Conservation (phyloP, 2,888 invertebrate genomes). For the Megastigmus dorsalis region DNA sequence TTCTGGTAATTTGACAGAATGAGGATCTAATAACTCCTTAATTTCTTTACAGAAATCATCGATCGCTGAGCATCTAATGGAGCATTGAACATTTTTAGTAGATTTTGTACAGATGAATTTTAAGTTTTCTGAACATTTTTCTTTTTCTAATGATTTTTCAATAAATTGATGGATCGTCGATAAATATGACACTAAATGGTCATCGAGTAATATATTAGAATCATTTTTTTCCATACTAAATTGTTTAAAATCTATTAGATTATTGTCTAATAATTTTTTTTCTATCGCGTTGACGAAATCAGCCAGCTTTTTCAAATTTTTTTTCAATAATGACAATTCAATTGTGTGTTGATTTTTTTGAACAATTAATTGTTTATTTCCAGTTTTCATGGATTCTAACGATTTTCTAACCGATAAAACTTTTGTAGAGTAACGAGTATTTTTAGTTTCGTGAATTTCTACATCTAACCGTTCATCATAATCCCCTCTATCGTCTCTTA, state of each 20-base stretch:
- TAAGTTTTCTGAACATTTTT: background rate
- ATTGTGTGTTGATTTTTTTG: constrained; percentile 62
- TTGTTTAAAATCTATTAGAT: background rate
- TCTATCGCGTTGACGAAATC: background rate
- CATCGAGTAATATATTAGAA: background rate
- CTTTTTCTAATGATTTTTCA: background rate
- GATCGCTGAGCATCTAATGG: background rate
- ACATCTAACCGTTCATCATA: constrained; percentile 45
- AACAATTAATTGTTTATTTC: constrained; percentile 56
- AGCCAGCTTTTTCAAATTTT: constrained; percentile 16
- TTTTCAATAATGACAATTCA: constrained; percentile 53
- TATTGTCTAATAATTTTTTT: background rate
- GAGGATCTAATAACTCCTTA: constrained; percentile 19
- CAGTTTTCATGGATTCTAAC: constrained; percentile 57
- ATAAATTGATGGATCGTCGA: background rate
- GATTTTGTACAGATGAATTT: no score
- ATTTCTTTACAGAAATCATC: constrained; percentile 27
- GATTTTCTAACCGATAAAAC: constrained; percentile 56
- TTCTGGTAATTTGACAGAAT: constrained; percentile 2
- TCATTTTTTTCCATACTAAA: background rate
- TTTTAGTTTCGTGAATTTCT: background rate
- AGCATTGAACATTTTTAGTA: constrained; percentile 22
- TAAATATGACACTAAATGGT: constrained; percentile 1
- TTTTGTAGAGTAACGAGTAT: background rate
- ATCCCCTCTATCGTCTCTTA: constrained; percentile 58